Percentiles rank a stretch among this genome's conserved stretches.
Conservation (phyloP, 2,797 vertebrate species). For the Catharus ustulatus region DNA sequence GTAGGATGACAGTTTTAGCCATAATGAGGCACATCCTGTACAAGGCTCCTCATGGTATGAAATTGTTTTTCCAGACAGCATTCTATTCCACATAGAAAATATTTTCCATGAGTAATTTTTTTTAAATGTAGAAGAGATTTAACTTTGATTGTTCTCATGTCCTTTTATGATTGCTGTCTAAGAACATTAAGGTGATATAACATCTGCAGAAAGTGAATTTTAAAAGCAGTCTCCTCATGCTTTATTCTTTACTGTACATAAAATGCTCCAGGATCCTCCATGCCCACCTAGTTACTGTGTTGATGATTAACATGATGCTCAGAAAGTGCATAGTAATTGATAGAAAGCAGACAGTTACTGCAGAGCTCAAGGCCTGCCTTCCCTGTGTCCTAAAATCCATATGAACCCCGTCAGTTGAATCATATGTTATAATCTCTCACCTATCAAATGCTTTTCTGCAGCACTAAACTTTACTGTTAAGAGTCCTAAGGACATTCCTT, state of each 20-base stretch:
- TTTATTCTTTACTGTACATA: neutral
- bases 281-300: neutral
- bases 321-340: neutral
- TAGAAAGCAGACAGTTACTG: neutral
- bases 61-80: neutral
- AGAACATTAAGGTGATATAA: neutral
- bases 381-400: neutral
- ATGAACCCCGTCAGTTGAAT: neutral
- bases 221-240: neutral
- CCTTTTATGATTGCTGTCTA: constrained; percentile 38
- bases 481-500: neutral
- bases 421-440: neutral
- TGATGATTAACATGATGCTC: neutral
- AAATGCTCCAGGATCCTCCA: neutral
- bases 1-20: neutral
- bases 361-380: neutral
- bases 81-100: constrained; percentile 27
- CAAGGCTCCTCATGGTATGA: neutral
- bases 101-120: constrained; percentile 46
- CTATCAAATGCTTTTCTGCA: neutral
- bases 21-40: constrained; percentile 6
- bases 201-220: constrained; percentile 3
- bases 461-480: neutral
- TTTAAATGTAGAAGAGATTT: constrained; percentile 2
- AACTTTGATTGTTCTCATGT: neutral